Evolutionary conservation across 2,113 vertebrate species (phyloP).

Genomic region (Lycaon pictus): DNA sequence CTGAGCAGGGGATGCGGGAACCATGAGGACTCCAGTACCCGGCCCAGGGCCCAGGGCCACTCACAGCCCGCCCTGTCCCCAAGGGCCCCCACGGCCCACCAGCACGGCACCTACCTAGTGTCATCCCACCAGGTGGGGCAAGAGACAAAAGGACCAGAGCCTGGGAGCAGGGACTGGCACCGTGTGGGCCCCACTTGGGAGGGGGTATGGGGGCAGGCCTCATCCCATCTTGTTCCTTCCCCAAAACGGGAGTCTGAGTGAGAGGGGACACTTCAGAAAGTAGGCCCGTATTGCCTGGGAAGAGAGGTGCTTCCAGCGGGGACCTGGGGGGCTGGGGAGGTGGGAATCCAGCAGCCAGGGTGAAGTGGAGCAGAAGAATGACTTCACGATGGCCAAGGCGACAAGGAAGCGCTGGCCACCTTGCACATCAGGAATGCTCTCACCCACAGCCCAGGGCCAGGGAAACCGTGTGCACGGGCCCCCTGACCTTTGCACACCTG

Average conservation of each 20-base stretch:
- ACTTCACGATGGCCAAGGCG: background rate
- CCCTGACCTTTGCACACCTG: fast-evolving
- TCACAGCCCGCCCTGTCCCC: background rate
- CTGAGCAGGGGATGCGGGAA: fast-evolving
- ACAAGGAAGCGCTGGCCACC: fast-evolving
- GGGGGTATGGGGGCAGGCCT: background rate
- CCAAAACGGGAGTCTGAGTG: background rate
- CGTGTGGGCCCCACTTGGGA: fast-evolving
- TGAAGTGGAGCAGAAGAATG: fast-evolving
- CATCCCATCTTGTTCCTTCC: background rate
- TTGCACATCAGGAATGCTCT: fast-evolving
- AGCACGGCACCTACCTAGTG: fast-evolving
- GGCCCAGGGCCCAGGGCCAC: fast-evolving
- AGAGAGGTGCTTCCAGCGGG: fast-evolving
- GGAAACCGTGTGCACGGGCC: background rate
- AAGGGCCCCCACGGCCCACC: fast-evolving
- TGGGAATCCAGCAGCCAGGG: fast-evolving
- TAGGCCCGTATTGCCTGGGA: background rate
- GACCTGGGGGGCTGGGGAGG: fast-evolving
- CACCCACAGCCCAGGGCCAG: background rate
- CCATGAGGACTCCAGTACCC: fast-evolving
- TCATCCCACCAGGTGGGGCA: too few relatives aligned
- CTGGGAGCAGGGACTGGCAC: background rate
- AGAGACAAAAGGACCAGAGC: background rate
- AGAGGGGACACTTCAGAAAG: too few relatives aligned